Conservation (phyloP, 2,888 invertebrate species). For the Oligia fasciuncula region DNA sequence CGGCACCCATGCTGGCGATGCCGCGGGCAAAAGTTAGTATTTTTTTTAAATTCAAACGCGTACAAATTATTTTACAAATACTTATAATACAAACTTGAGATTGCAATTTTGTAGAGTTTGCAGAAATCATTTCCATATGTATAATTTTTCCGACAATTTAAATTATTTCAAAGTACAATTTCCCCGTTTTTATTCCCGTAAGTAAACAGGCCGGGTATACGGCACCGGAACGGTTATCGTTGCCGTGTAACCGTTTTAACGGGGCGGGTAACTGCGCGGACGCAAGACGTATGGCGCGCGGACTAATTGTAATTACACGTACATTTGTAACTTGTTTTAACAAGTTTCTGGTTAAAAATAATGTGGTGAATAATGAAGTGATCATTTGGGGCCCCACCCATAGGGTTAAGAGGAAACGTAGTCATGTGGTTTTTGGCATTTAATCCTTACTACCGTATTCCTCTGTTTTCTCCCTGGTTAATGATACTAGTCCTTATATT, state of each 20-base stretch:
- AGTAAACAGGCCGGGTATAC: conserved; percentile 44
- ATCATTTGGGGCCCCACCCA: conserved; percentile 4
- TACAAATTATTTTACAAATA: too few species aligned
- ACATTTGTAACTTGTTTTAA: conserved; percentile 55
- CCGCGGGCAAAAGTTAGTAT: too few species aligned
- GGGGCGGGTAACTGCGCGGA: conserved; percentile 62
- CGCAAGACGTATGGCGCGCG: conserved; percentile 46
- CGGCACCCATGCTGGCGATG: too few species aligned
- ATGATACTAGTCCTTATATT: neutral
- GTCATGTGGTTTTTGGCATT: neutral
- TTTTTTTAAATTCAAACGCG: neutral
- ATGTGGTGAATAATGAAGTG: conserved; percentile 28
- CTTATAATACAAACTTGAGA: neutral
- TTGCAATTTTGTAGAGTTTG: neutral
- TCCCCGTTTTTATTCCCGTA: conserved; percentile 55
- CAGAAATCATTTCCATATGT: neutral
- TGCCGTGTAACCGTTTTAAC: conserved; percentile 63
- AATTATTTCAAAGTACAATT: conserved; percentile 33
- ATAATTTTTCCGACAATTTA: conserved; percentile 24
- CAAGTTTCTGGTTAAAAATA: conserved; percentile 50
- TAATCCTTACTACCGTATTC: neutral
- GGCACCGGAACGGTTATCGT: conserved; percentile 59
- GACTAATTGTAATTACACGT: conserved; percentile 62
- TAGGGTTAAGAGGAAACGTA: neutral
- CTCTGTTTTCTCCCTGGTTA: neutral